phyloP scores from a whole-genome alignment of 2,797 vertebrate species.

The Lagorchestes hirsutus region DNA sequence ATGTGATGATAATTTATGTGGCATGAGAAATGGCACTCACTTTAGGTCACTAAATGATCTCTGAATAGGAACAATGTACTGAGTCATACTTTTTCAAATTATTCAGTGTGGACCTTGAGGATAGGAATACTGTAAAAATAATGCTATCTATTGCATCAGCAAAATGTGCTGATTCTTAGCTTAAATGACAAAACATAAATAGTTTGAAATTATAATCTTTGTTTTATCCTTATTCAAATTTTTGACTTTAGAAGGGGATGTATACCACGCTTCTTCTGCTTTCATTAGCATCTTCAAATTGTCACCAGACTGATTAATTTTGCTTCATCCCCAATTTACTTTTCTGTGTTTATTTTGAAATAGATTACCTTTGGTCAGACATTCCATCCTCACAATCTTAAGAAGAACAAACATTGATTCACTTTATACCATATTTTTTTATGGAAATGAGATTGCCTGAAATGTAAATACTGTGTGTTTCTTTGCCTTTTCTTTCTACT shows the following conservation, averaged over 20 bases:
- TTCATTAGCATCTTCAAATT: slow-evolving; percentile 34
- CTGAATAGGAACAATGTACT: slow-evolving; percentile 27
- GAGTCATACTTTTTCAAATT: slow-evolving; percentile 45
- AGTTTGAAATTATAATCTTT: slow-evolving; percentile 60
- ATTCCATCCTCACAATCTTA: slow-evolving; percentile 34
- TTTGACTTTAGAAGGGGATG: slow-evolving; percentile 28
- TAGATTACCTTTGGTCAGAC: slow-evolving; percentile 42
- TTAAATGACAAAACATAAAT: slow-evolving; percentile 37
- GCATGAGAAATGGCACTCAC: background rate
- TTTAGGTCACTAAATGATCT: background rate
- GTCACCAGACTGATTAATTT: slow-evolving; percentile 40
- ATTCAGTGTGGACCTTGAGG: slow-evolving; percentile 27
- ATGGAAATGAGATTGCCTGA: slow-evolving; percentile 49
- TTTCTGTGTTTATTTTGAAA: slow-evolving; percentile 57
- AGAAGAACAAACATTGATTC: slow-evolving; percentile 50
- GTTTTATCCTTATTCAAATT: slow-evolving; percentile 59
- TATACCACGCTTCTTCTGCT: background rate
- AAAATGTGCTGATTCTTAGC: slow-evolving; percentile 18
- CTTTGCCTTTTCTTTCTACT: slow-evolving; percentile 43
- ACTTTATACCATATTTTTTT: slow-evolving; percentile 56
- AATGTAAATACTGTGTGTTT: slow-evolving; percentile 10
- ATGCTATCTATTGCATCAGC: slow-evolving; percentile 39
- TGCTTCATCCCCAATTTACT: slow-evolving; percentile 37
- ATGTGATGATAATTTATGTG: background rate
- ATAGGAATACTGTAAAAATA: slow-evolving; percentile 41